Percentiles rank a stretch among this genome's conserved stretches.
These are phyloP conservation scores for Enteromius fasciolatus DNA, from an alignment of 2,797 vertebrate genomes.

Conservation along the genomic window DNA sequence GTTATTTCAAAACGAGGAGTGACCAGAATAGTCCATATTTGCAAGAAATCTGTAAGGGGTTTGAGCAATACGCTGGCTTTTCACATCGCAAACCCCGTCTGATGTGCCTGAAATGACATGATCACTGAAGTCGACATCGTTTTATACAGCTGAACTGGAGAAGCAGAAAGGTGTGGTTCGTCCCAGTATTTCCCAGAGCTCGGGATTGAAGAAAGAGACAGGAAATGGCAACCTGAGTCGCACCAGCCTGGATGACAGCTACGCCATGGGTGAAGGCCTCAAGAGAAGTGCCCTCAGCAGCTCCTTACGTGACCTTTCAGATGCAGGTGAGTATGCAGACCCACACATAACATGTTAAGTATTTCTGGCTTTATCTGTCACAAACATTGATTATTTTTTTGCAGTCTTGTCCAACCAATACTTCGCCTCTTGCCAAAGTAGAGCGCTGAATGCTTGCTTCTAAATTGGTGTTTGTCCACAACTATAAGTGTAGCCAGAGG, in stretches of 20 bases:
- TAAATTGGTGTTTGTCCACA: conserved; percentile 11
- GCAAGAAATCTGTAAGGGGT: neutral
- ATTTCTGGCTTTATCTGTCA: conserved; percentile 6
- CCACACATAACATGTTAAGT: neutral
- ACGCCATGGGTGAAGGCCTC: conserved; percentile 88
- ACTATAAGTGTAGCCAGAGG: neutral
- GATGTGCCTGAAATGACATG: neutral
- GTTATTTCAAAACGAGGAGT: neutral
- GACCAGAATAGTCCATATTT: neutral
- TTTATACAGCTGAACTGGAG: conserved; percentile 88
- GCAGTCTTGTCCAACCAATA: conserved; percentile 11
- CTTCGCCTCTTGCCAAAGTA: conserved; percentile 14
- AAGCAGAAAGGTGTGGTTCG: conserved; percentile 95
- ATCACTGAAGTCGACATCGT: neutral
- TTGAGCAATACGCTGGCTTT: neutral
- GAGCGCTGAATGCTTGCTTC: conserved; percentile 29
- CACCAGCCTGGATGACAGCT: conserved; percentile 93
- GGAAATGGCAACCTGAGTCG: conserved; percentile 88
- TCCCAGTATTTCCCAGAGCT: conserved; percentile 90
- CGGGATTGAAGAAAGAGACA: conserved; percentile 89
- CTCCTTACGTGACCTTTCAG: conserved; percentile 92
- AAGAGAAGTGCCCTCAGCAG: conserved; percentile 96
- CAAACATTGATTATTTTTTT: conserved; percentile 1
- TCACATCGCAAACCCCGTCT: neutral
- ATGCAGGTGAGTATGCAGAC: conserved; percentile 84